Percentiles rank a stretch among this genome's conserved stretches.
phyloP scores from a whole-genome alignment of 1,140 invertebrate species.

The Cotesia vestalis region DNA sequence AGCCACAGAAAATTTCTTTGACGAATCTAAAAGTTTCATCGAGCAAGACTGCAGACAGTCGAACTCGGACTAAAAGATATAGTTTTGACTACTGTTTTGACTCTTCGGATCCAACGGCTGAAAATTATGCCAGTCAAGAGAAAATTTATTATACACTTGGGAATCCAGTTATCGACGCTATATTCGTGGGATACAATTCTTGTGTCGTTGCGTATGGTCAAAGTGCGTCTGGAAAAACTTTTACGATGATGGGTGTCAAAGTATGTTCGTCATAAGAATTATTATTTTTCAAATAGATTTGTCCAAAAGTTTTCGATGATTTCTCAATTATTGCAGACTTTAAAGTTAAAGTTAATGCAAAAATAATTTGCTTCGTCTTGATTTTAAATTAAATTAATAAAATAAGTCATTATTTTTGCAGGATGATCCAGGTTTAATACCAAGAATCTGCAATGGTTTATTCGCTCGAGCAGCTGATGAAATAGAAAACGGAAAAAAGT shows the following conservation, averaged over 20 bases:
- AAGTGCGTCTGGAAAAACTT: constrained; percentile 81
- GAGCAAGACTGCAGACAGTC: constrained; percentile 72
- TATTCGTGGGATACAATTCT: constrained; percentile 69
- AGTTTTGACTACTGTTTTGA: constrained; percentile 79
- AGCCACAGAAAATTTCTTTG: constrained; percentile 47
- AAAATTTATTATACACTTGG: constrained; percentile 75
- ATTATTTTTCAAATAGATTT: no score
- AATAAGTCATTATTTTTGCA: constrained; percentile 40
- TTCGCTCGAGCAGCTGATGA: constrained; percentile 54
- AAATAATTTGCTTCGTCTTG: not conserved
- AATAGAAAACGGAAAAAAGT: constrained; percentile 42
- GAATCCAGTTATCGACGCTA: constrained; percentile 69
- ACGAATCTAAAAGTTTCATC: constrained; percentile 70
- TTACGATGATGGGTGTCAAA: constrained; percentile 77
- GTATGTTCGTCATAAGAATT: constrained; percentile 43
- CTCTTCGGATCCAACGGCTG: constrained; percentile 65
- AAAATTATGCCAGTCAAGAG: constrained; percentile 72
- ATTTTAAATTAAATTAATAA: no score
- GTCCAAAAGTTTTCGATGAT: no score
- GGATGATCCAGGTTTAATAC: constrained; percentile 67
- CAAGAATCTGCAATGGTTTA: constrained; percentile 64
- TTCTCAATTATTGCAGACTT: no score
- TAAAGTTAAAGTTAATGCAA: no score
- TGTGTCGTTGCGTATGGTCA: constrained; percentile 82
- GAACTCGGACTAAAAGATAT: constrained; percentile 73